Base-by-base conservation (phyloP, 2,797 vertebrate genomes). In the Anniella stebbinsi region DNA sequence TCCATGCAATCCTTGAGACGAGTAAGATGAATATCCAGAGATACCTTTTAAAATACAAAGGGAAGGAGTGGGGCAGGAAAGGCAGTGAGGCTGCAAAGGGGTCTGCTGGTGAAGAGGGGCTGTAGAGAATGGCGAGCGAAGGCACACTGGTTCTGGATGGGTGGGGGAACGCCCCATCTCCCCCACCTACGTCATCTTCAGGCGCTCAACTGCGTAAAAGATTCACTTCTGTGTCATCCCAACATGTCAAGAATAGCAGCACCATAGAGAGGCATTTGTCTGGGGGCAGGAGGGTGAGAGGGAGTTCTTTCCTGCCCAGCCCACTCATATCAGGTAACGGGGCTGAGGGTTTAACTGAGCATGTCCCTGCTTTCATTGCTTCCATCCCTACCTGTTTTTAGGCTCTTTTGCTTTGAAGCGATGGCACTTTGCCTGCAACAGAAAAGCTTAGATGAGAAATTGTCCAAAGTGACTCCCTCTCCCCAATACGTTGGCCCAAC, bases 371-470 rank as follows among this genome's bases (percentile, higher is more conserved):
- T 3, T 84, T 84, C 30, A 70, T 3, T 57, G 33, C 33, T 86
- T 17, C 28, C 57, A 76, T 77, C 38, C 57, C 41, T 78, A 87
- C 86, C 86, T 87, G 86, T 8, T 77, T 78, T 87, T 67, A 12
- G 9, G 28, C 15, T 12, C 28, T 2, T 87, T 38, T 66, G 54
- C 30, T 48, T 63, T 28, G 85, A 63, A 77, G 70, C 38, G 12
- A n/a, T 18, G 4, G 15, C 54, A 77, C 73, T 77, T 38, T 66
- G n/a, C 70, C 85, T 87, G 85, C 36, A 87, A 48, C 3, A 17
- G 85, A 77, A 87, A 87, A 25, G 9, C 18, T 23, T 12, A 8
- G 73, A 48, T 87, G 57, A 77, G 41, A 66, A 63, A 9, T 12
- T 33, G 13, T 28, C 28, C 28, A 87, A 57, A 75, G 3, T 5